Evolutionary conservation across 2,888 invertebrate genomes (phyloP), one percentile per base, ranked within the genome.

Genomic region (Phrixothrix hirtus): DNA sequence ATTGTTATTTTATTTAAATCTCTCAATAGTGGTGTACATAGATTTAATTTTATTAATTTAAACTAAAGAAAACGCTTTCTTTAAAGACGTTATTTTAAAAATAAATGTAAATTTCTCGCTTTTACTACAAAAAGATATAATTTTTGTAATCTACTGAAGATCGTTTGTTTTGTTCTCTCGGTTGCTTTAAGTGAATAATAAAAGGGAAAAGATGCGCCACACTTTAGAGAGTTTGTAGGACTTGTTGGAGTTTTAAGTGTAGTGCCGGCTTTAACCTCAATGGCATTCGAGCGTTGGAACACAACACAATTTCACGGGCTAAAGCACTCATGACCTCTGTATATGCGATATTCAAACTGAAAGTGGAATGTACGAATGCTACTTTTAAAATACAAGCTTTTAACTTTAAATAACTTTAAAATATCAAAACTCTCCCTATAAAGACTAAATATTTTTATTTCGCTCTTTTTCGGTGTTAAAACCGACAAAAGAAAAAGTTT

Each of bases 251-350:
- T 48, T 51, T 51, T 55, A 56, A 60, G 47, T 55, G 57, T 61
- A 57, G 58, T 46, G 58, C 51, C 51, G 59, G 56, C 55, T 61
- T 63, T 57, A 59, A 57, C 57, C 61, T 61, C 60, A 61, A 61
- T 61, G 55, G 59, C 55, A 63, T 61, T 52, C 58, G 58, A 66
- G 65, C 63, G 58, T 60, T 60, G 57, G 61, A 66, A 66, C 62
- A 62, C 63, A 61, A 63, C 60, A 65, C 64, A 68, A 68, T 68
- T 68, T 68, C 65, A 68, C 63, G 65, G 65, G 58, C 60, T 55
- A 55, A 26, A 52, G 55, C 59, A 59, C 61, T 59, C 64, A 62
- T 64, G 64, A 61, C 62, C 61, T 58, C 58, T 56, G 57, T 59
- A 58, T 59, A 58, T 59, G 60, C 58, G 55, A 58, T 55, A 61